Percentiles rank a stretch among this genome's conserved stretches.
Conservation (phyloP, 1,140 invertebrate genomes). For the Leptinotarsa lineolata region DNA sequence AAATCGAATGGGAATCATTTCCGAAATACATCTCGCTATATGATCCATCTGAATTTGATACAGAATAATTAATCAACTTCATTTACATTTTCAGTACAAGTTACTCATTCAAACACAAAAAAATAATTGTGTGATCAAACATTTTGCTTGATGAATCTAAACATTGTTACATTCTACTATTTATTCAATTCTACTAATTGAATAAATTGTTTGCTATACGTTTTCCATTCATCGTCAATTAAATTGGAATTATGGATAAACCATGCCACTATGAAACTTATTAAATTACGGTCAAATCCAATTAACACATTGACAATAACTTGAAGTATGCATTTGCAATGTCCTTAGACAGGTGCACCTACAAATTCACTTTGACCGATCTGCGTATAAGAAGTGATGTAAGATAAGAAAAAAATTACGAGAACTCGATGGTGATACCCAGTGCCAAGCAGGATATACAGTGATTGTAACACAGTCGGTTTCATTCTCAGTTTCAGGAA, state of each 20-base stretch:
- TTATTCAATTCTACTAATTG: too few relatives aligned
- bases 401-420: background rate
- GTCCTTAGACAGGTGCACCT: constrained; percentile 4
- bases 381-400: background rate
- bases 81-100: too few relatives aligned
- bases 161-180: too few relatives aligned
- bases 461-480: background rate
- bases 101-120: too few relatives aligned
- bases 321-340: background rate
- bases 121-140: too few relatives aligned
- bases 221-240: too few relatives aligned
- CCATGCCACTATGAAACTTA: background rate
- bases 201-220: too few relatives aligned
- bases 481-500: background rate
- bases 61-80: too few relatives aligned
- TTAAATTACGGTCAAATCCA: background rate
- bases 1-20: too few relatives aligned
- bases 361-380: background rate
- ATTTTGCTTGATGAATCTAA: too few relatives aligned
- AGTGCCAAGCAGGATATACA: constrained; percentile 3
- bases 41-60: too few relatives aligned
- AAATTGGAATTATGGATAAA: background rate
- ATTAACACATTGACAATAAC: background rate
- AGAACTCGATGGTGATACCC: background rate
- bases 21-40: too few relatives aligned